Conservation (phyloP, 2,797 vertebrate genomes). For the Centroberyx gerrardi region DNA sequence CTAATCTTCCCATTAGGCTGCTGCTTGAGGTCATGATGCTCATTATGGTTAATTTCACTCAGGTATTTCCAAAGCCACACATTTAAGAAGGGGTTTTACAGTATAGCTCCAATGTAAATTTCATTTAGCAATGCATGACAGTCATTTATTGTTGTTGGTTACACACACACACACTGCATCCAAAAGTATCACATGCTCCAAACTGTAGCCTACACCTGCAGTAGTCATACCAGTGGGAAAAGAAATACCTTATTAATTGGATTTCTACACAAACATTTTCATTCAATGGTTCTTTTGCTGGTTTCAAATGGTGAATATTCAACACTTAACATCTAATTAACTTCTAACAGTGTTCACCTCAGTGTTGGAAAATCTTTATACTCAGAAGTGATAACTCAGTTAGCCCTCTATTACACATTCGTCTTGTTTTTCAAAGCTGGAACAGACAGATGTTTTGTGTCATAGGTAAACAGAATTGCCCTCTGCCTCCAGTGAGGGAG, state of each 20-base stretch:
- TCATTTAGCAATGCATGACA: constrained; percentile 23
- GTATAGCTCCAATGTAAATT: constrained; percentile 26
- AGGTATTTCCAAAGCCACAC: constrained; percentile 45
- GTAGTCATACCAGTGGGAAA: too few relatives aligned
- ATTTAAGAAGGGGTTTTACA: constrained; percentile 23
- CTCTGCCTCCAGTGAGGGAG: constrained; percentile 9
- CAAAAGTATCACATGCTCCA: neutral
- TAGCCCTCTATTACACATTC: constrained; percentile 26
- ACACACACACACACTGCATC: neutral
- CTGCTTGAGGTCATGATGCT: constrained; percentile 33
- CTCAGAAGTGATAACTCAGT: neutral
- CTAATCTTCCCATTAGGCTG: constrained; percentile 40
- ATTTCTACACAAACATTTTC: neutral
- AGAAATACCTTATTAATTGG: neutral
- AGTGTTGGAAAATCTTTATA: neutral
- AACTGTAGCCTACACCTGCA: neutral
- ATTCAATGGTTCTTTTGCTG: neutral
- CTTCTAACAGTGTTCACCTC: neutral
- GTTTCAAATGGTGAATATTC: neutral
- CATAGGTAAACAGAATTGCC: neutral
- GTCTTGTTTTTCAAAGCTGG: constrained; percentile 48
- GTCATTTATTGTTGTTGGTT: constrained; percentile 1
- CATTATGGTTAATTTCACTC: constrained; percentile 55
- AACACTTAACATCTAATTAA: neutral
- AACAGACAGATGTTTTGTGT: constrained; percentile 31